Base-by-base conservation (phyloP, 2,888 invertebrate genomes). In the Phortica okadai region DNA sequence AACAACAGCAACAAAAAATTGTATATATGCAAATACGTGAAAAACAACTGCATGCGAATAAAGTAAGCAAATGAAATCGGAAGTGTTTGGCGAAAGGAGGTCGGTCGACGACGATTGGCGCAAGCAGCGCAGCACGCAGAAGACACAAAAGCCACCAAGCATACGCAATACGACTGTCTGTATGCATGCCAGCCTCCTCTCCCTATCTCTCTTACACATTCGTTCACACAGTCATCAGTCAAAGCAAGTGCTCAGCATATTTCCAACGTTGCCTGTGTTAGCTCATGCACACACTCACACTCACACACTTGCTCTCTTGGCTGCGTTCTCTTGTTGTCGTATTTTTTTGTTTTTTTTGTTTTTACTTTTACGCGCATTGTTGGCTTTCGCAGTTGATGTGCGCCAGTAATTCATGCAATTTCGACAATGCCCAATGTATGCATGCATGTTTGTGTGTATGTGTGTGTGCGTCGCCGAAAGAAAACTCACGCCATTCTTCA, bases 1-100 rank as follows among this genome's bases (percentile, higher is more conserved):
- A 56, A 54, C 33, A 21, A 50, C 70, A 66, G 59, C 74, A 73
- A 74, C 74, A 45, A 33, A 42, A 70, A 70, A 70, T 25, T 70
- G 33, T 33, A 33, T 33, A 33, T 33, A 54, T 70, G 70, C 70
- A 70, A 70, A 70, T 70, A 54, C 70, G 54, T n/a, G 33, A 70
- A 70, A 62, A 54, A 70, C 70, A 70, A 62, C 45, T 25, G 62
- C 21, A 58, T 21, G 33, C n/a, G 73, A 41, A 58, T 41, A 41
- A 42, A 58, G 10, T 73, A 50, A 44, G 73, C 73, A 25, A 59
- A 42, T 33, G 25, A 45, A 62, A 62, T 62, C 21, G 10, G 11
- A 21, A 62, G 66, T n/a, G 42, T 66, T 21, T 8, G 33, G 64
- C n/a, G 64, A 7, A 10, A 8, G 5, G 33, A n/a, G 42, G 10